A percentile compares a stretch with the other conserved stretches of the same genome.
Evolutionary conservation across 2,797 vertebrate species (phyloP).

Genomic region (Syndactyla subalaris): DNA sequence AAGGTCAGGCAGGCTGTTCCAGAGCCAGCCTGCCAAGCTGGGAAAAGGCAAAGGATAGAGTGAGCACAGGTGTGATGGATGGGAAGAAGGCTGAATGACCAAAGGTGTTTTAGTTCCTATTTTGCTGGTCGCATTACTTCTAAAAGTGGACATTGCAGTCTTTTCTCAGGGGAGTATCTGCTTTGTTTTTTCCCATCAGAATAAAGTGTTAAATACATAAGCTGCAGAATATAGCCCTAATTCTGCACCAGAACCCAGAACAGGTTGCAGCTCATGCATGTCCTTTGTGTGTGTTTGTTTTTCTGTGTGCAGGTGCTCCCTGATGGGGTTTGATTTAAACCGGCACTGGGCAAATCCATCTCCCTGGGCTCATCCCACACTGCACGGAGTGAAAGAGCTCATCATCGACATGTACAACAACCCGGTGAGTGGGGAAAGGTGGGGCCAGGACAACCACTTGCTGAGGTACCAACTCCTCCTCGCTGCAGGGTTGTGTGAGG

Average conservation of each 20-base stretch:
- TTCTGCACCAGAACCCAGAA: background rate
- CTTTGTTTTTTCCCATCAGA: background rate
- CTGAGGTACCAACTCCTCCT: background rate
- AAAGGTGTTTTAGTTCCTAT: background rate
- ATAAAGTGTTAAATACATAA: background rate
- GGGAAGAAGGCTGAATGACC: background rate
- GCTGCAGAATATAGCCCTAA: background rate
- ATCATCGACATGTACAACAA: constrained; percentile 94
- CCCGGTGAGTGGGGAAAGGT: constrained; percentile 82
- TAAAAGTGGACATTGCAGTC: background rate
- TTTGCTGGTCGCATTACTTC: fast-evolving
- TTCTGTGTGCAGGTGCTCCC: constrained; percentile 84
- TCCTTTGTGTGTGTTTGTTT: background rate
- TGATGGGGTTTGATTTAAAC: constrained; percentile 98
- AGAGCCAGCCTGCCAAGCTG: background rate
- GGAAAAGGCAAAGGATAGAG: background rate
- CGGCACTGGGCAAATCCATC: constrained; percentile 97
- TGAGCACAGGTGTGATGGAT: background rate
- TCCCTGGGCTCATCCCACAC: constrained; percentile 94
- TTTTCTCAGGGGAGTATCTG: background rate
- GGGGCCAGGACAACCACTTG: background rate
- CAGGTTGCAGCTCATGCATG: background rate
- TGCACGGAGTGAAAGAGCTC: constrained; percentile 94
- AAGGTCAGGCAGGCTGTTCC: background rate
- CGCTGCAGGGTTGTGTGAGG: background rate